Evolutionary conservation across 2,888 invertebrate species (phyloP).

Genomic region (Chelonus formosanus): DNA sequence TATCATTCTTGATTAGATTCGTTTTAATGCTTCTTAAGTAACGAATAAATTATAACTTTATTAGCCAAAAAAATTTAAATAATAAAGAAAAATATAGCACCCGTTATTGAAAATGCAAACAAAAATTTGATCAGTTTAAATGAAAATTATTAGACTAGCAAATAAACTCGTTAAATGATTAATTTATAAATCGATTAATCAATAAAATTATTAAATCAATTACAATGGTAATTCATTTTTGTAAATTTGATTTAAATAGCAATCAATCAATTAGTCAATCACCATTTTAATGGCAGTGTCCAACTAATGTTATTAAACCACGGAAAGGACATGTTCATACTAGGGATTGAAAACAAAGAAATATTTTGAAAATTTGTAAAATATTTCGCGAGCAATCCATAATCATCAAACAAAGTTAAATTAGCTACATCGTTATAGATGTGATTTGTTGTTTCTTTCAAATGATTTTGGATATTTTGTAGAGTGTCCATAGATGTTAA

Average conservation of each 20-base stretch:
- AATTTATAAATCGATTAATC: too few relatives aligned
- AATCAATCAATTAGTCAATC: conserved; percentile 41
- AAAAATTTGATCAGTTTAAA: background rate
- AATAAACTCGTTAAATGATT: too few relatives aligned
- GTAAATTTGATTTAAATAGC: background rate
- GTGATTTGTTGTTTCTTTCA: conserved; percentile 56
- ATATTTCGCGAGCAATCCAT: conserved; percentile 54
- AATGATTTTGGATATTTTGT: conserved; percentile 54
- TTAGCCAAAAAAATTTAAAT: too few relatives aligned
- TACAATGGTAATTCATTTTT: too few relatives aligned
- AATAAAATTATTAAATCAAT: background rate
- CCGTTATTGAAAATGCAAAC: too few relatives aligned
- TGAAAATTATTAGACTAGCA: background rate
- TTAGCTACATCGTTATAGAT: conserved; percentile 53
- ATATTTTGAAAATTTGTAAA: conserved; percentile 52
- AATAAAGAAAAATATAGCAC: too few relatives aligned
- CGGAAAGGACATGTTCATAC: conserved; percentile 56
- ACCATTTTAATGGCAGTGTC: conserved; percentile 47
- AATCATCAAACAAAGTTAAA: conserved; percentile 48
- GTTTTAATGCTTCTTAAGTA: too few relatives aligned
- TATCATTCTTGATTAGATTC: too few relatives aligned
- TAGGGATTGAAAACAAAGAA: conserved; percentile 47
- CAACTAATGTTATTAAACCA: conserved; percentile 52
- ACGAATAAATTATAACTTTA: too few relatives aligned
- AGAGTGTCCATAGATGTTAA: conserved; percentile 58